These are phyloP conservation scores for Gymnorhina tibicen DNA, from an alignment of 2,113 vertebrate genomes.

Conservation along the genomic window DNA sequence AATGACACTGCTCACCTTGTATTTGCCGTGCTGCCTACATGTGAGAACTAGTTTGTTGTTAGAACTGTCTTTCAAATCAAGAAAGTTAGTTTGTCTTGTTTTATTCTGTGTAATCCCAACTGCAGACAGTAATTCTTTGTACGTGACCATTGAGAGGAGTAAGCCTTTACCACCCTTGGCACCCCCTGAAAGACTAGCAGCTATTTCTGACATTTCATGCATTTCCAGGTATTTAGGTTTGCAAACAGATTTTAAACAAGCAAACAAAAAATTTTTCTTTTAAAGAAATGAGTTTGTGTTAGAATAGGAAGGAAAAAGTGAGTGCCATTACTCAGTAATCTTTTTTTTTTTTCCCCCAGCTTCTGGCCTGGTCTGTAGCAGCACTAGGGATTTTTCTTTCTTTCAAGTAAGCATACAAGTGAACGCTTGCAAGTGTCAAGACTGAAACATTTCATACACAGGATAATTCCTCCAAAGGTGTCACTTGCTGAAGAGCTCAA, in stretches of 20 bases:
- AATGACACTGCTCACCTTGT: background rate
- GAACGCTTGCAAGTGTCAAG: background rate
- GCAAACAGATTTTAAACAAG: background rate
- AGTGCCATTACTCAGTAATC: background rate
- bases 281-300: background rate
- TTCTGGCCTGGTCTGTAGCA: background rate
- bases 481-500: background rate
- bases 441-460: background rate
- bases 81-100: background rate
- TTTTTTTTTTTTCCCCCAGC: fast-evolving
- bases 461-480: background rate
- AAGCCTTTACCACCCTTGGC: background rate
- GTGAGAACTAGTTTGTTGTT: background rate
- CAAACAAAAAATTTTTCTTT: background rate
- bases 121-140: background rate
- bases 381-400: background rate
- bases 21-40: background rate
- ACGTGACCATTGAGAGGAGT: background rate
- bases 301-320: background rate
- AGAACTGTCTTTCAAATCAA: background rate
- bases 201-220: background rate
- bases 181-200: background rate
- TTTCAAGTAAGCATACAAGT: background rate
- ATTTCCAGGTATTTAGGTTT: background rate
- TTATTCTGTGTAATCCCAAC: background rate